Percentiles rank a stretch among this genome's conserved stretches.
phyloP scores from a whole-genome alignment of 2,797 vertebrate species.

The Momotus momota region DNA sequence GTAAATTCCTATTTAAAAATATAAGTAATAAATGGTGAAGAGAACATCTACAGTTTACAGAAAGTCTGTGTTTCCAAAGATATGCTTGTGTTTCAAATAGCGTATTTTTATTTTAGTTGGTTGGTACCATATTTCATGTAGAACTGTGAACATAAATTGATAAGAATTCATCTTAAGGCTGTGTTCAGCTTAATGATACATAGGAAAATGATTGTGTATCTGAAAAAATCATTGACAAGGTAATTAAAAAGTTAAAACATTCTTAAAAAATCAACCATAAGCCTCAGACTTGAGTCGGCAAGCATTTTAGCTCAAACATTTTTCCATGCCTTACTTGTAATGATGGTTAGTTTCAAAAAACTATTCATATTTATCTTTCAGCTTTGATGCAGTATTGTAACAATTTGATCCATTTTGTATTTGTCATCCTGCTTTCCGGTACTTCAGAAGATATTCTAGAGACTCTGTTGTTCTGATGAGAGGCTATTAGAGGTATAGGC shows the following conservation, averaged over 20 bases:
- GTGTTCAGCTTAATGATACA: neutral
- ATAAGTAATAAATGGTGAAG: neutral
- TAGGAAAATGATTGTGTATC: neutral
- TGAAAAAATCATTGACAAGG: neutral
- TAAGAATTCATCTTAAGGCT: neutral
- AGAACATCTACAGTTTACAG: neutral
- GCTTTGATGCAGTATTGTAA: neutral
- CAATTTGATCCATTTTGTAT: neutral
- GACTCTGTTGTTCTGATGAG: neutral
- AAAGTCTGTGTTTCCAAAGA: neutral
- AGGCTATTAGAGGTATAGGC: neutral
- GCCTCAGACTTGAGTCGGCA: neutral
- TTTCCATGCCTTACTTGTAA: neutral
- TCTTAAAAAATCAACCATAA: neutral
- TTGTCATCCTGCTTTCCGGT: neutral
- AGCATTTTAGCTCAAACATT: neutral
- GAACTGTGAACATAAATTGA: neutral
- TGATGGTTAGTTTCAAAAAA: neutral
- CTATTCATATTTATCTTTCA: neutral
- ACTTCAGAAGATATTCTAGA: accelerated
- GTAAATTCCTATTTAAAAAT: neutral
- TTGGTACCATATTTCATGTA: neutral
- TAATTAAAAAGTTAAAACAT: neutral
- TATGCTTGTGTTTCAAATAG: neutral
- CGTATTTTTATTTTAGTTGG: neutral